Evolutionary conservation across 2,797 vertebrate genomes (phyloP).

Genomic region (Scyliorhinus canicula): DNA sequence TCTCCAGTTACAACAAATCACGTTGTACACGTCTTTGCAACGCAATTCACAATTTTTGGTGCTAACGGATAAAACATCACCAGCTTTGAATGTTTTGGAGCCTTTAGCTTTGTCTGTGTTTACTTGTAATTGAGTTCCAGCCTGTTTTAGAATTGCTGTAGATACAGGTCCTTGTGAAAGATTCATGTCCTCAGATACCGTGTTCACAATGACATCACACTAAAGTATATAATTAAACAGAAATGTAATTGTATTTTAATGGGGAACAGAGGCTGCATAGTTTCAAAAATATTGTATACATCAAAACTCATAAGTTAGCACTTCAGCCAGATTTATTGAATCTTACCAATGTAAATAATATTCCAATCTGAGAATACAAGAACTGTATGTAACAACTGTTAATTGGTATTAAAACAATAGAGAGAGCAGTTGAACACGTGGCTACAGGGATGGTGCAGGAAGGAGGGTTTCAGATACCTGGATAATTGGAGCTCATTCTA

Average conservation of each 20-base stretch:
- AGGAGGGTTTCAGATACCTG: too few relatives aligned
- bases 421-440: too few relatives aligned
- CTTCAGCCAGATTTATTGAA: not conserved
- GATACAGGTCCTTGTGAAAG: not conserved
- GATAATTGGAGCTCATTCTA: too few relatives aligned
- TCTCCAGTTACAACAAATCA: not conserved
- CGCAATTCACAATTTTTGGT: not conserved
- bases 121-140: not conserved
- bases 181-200: not conserved
- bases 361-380: not conserved
- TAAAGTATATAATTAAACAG: not conserved
- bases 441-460: too few relatives aligned
- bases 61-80: conserved; percentile 13
- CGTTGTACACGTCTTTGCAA: conserved; percentile 20
- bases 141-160: not conserved
- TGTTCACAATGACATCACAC: conserved; percentile 1
- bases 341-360: not conserved
- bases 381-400: not conserved
- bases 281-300: not conserved
- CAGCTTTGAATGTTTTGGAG: not conserved
- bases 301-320: not conserved
- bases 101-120: not conserved
- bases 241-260: not conserved
- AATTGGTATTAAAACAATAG: not conserved
- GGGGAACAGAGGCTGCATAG: not conserved